A percentile compares a stretch with the other conserved stretches of the same genome.
Evolutionary conservation across 2,797 vertebrate species (phyloP).

Genomic region (Sylvia borin): DNA sequence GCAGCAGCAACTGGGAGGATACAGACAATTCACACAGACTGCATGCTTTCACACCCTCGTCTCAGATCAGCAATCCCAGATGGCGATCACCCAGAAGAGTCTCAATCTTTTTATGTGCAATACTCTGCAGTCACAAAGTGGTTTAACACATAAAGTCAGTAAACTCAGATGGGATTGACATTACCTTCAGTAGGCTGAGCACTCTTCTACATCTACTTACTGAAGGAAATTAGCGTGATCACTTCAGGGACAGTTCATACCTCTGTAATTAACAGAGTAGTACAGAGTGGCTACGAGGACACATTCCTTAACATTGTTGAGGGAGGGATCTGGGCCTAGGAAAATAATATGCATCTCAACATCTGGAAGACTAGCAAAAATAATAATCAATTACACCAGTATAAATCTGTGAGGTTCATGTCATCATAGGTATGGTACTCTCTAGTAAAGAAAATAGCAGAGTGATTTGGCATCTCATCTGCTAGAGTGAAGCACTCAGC

Average conservation of each 20-base stretch:
- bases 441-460: not conserved
- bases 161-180: constrained; percentile 24
- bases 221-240: not conserved
- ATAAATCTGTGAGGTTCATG: not conserved
- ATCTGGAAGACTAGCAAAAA: not conserved
- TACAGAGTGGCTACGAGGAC: not conserved
- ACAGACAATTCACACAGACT: constrained; percentile 50
- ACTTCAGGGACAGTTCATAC: not conserved
- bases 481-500: not conserved
- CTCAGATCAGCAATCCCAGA: constrained; percentile 46
- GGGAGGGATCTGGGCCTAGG: not conserved
- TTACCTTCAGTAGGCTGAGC: not conserved
- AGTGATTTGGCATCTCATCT: not conserved
- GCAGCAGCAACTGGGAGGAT: constrained; percentile 52
- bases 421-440: not conserved
- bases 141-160: not conserved
- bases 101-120: constrained; percentile 30
- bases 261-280: not conserved
- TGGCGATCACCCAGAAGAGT: constrained; percentile 44
- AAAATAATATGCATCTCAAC: not conserved
- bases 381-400: not conserved
- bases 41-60: constrained; percentile 28
- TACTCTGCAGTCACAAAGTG: constrained; percentile 19
- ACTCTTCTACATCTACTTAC: not conserved
- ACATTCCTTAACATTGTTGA: not conserved